Evolutionary conservation across 2,113 vertebrate species (phyloP).

Genomic region (Climacteris rufus): DNA sequence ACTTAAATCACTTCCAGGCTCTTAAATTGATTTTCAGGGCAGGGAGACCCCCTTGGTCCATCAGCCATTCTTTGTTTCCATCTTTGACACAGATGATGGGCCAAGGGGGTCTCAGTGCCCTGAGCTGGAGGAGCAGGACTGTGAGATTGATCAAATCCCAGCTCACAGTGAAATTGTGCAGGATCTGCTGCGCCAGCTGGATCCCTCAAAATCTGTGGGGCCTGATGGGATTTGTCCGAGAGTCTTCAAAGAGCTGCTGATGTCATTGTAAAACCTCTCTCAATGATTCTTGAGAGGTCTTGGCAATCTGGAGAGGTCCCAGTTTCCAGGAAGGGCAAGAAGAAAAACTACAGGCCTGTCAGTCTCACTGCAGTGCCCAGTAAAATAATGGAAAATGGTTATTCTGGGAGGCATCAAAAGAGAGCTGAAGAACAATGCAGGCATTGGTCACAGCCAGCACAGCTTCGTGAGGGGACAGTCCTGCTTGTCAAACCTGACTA

Average conservation of each 20-base stretch:
- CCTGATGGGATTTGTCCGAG: not conserved
- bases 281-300: not conserved
- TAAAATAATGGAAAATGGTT: not conserved
- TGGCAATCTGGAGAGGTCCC: not conserved
- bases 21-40: not conserved
- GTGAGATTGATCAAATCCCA: not conserved
- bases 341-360: not conserved
- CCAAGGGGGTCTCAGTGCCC: not conserved
- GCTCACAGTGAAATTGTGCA: accelerated
- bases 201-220: not conserved
- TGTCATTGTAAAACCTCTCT: not conserved
- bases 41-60: not conserved
- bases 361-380: not conserved
- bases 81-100: not conserved
- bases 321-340: not conserved
- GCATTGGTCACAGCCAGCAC: not conserved
- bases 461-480: not conserved
- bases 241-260: not conserved
- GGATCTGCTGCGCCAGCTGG: not conserved
- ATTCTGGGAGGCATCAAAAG: not conserved
- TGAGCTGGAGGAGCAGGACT: not conserved
- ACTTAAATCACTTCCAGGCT: not conserved
- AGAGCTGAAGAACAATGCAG: not conserved
- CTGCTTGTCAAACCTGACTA: not conserved
- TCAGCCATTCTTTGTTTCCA: not conserved